Evolutionary conservation across 2,797 vertebrate genomes (phyloP).

Genomic region (Lagodon rhomboides): DNA sequence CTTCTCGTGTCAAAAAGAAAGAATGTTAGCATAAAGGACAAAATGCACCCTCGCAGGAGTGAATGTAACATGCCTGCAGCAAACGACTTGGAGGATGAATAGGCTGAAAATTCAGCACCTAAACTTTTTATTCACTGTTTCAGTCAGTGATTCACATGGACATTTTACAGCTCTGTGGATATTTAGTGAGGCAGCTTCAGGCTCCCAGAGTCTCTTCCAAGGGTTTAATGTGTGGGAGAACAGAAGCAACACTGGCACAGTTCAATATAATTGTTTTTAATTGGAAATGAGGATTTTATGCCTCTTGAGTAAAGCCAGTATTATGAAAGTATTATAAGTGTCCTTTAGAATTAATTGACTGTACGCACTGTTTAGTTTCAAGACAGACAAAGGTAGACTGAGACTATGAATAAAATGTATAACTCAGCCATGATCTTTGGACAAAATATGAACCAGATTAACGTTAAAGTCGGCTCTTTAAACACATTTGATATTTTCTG

Average conservation of each 20-base stretch:
- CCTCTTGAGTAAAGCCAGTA: constrained; percentile 8
- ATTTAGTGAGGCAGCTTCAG: constrained; percentile 3
- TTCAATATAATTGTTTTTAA: constrained; percentile 25
- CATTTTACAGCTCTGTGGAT: constrained; percentile 4
- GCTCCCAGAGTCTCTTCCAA: not conserved
- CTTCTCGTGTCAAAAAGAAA: not conserved
- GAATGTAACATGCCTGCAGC: constrained; percentile 13
- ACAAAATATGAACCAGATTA: not conserved
- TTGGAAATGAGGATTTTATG: constrained; percentile 17
- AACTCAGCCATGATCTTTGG: not conserved
- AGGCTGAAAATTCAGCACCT: not conserved
- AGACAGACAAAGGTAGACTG: not conserved
- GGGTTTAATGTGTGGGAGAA: constrained; percentile 17
- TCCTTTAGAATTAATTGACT: constrained; percentile 13
- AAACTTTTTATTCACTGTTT: not conserved
- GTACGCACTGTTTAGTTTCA: not conserved
- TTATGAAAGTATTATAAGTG: not conserved
- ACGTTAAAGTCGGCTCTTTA: not conserved
- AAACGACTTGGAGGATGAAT: not conserved
- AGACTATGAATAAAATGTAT: not conserved
- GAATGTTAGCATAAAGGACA: constrained; percentile 1
- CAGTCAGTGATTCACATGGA: not conserved
- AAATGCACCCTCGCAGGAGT: not conserved
- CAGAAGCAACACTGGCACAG: not conserved
- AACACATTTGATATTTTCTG: too few relatives aligned